Percentiles rank a stretch among this genome's conserved stretches.
Evolutionary conservation across 2,113 vertebrate species (phyloP).

Genomic region (Hypocryptadius cinnamomeus): DNA sequence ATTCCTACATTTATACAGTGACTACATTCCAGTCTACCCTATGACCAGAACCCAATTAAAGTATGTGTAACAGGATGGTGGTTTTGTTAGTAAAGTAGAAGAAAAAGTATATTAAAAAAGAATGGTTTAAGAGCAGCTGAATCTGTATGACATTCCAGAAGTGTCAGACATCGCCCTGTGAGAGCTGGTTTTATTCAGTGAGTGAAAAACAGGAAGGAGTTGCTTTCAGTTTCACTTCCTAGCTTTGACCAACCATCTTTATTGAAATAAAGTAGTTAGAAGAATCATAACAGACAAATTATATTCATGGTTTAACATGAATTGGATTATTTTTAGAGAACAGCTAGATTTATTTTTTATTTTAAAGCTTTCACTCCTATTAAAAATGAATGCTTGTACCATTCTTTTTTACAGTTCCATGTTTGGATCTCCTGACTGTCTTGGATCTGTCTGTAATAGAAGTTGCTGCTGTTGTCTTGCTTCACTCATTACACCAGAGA

Average conservation of each 20-base stretch:
- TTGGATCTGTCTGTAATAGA: not conserved
- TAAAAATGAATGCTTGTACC: not conserved
- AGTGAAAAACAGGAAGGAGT: not conserved
- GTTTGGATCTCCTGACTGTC: not conserved
- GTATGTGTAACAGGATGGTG: not conserved
- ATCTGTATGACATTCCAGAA: not conserved
- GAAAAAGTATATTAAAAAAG: not conserved
- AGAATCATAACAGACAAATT: not conserved
- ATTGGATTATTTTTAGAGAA: not conserved
- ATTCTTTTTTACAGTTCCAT: not conserved
- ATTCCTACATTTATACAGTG: not conserved
- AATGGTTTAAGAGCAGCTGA: not conserved
- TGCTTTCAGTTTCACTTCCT: not conserved
- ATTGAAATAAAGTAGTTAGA: not conserved
- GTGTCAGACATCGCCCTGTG: fast-evolving
- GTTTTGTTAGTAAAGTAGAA: not conserved
- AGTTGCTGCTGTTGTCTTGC: not conserved
- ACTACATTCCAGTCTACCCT: not conserved
- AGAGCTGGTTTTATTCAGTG: not conserved
- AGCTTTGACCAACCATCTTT: not conserved
- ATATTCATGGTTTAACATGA: not conserved
- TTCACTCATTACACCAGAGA: not conserved
- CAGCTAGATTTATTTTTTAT: not conserved
- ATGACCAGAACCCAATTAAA: not conserved
- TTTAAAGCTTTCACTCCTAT: not conserved